phyloP scores from a whole-genome alignment of 2,113 vertebrate species.

The Psettodes erumei region DNA sequence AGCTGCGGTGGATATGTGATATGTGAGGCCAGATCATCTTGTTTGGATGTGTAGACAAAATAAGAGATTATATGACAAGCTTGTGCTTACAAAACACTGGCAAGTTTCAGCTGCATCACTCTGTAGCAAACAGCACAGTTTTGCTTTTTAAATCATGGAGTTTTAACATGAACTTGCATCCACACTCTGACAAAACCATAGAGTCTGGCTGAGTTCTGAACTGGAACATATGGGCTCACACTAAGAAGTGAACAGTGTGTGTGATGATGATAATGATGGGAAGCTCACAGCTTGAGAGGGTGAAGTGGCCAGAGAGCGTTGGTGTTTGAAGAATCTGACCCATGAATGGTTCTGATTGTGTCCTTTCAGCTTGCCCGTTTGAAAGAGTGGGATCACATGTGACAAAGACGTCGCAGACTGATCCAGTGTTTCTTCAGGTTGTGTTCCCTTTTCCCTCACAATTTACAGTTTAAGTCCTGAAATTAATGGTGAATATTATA shows the following conservation, averaged over 20 bases:
- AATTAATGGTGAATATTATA: constrained; percentile 20
- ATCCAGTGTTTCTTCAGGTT: not conserved
- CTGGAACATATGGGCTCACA: constrained; percentile 4
- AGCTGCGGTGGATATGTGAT: not conserved
- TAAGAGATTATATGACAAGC: constrained; percentile 46
- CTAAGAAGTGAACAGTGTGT: constrained; percentile 9
- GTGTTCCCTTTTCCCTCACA: not conserved
- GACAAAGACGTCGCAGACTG: constrained; percentile 24
- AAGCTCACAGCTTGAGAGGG: constrained; percentile 22
- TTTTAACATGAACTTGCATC: too few species aligned
- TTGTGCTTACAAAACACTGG: constrained; percentile 29
- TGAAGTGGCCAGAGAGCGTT: constrained; percentile 55
- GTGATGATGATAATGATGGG: not conserved
- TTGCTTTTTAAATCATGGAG: too few species aligned
- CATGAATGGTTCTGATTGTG: constrained; percentile 74
- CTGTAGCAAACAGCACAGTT: not conserved
- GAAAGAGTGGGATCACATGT: constrained; percentile 21
- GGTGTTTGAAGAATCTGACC: constrained; percentile 66
- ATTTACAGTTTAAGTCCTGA: not conserved
- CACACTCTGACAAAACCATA: not conserved
- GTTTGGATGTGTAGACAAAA: too few species aligned
- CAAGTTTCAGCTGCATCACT: not conserved
- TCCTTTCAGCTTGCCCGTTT: constrained; percentile 37
- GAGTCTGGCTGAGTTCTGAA: constrained; percentile 22
- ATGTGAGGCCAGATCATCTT: too few species aligned